These are phyloP conservation scores for Eupithecia inturbata DNA, from an alignment of 2,888 invertebrate genomes.

Conservation along the genomic window DNA sequence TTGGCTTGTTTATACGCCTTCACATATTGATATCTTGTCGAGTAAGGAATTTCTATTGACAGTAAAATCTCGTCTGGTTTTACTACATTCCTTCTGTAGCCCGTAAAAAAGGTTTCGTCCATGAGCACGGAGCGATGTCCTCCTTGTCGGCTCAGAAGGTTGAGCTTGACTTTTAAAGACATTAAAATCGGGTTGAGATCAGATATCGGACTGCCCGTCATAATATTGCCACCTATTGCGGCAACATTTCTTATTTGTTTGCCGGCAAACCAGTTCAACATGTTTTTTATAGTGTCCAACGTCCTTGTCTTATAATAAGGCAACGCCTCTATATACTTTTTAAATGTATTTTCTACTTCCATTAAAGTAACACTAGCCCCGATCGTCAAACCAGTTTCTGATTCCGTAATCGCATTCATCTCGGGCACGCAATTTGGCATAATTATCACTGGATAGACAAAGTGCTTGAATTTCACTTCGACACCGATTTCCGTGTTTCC, in stretches of 20 bases:
- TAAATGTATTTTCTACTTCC: conserved; percentile 88
- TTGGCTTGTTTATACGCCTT: conserved; percentile 93
- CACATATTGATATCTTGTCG: conserved; percentile 87
- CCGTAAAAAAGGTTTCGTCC: conserved; percentile 91
- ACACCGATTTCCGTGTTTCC: conserved; percentile 94
- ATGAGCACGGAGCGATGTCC: conserved; percentile 86
- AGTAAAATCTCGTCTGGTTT: conserved; percentile 88
- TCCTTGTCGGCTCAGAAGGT: conserved; percentile 82
- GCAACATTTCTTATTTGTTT: conserved; percentile 98
- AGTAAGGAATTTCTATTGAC: conserved; percentile 89
- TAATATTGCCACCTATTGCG: conserved; percentile 95
- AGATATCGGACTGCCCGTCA: conserved; percentile 98
- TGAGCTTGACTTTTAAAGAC: conserved; percentile 91
- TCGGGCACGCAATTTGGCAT: conserved; percentile 95
- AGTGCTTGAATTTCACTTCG: conserved; percentile 92
- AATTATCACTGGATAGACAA: conserved; percentile 89
- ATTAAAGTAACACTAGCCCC: conserved; percentile 93
- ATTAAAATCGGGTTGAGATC: conserved; percentile 97
- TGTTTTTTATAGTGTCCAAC: conserved; percentile 88
- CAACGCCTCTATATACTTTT: conserved; percentile 82
- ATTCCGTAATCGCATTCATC: conserved; percentile 85
- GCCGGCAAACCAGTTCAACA: conserved; percentile 97
- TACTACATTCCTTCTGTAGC: conserved; percentile 90
- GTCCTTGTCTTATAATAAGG: conserved; percentile 87
- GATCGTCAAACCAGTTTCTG: conserved; percentile 85